These are phyloP conservation scores for Pogonophryne albipinna DNA, from an alignment of 2,797 vertebrate species.

Conservation along the genomic window DNA sequence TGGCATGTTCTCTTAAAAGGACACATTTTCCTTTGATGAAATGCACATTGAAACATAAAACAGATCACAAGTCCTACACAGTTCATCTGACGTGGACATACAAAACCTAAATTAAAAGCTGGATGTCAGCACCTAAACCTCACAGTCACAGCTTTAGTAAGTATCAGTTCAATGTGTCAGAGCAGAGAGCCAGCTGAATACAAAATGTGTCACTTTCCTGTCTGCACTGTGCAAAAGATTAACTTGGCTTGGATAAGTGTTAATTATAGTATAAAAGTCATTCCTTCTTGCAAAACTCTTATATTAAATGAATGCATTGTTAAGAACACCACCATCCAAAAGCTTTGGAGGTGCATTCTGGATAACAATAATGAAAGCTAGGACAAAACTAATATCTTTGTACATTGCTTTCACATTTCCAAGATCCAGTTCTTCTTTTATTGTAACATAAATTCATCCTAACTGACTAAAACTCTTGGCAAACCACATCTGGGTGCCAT, in stretches of 20 bases:
- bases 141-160: neutral
- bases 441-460: conserved; percentile 26
- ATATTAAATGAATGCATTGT: conserved; percentile 26
- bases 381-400: no score
- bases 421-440: conserved; percentile 14
- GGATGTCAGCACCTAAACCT: no score
- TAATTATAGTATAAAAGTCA: neutral
- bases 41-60: conserved; percentile 7
- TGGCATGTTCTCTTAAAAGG: conserved; percentile 11
- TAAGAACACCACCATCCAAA: conserved; percentile 16
- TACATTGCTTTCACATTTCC: no score
- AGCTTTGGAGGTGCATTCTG: conserved; percentile 33
- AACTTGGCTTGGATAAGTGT: neutral
- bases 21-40: conserved; percentile 21
- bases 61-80: neutral
- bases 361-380: neutral
- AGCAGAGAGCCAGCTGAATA: neutral
- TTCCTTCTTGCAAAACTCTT: conserved; percentile 6
- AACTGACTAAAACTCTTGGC: conserved; percentile 31
- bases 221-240: neutral
- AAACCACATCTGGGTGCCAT: conserved; percentile 22
- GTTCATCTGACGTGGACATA: neutral
- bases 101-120: conserved; percentile 2
- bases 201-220: neutral
- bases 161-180: neutral